Conservation (phyloP, 2,888 invertebrate species). For the Cerastoderma edule region DNA sequence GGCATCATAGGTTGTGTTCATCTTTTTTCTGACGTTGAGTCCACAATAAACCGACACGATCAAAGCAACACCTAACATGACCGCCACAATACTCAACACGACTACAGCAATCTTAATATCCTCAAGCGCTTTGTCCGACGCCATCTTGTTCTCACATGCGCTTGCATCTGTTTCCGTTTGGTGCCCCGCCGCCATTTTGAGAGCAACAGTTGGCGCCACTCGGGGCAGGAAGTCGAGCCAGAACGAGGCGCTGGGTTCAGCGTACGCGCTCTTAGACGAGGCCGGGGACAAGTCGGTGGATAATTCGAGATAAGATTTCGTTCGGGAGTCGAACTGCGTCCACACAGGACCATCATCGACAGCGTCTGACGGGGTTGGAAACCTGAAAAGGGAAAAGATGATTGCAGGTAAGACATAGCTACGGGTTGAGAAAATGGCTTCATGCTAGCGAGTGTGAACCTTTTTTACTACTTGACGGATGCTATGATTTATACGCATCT, state of each 20-base stretch:
- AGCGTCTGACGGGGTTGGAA: background rate
- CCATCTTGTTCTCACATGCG: constrained; percentile 14
- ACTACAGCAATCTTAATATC: background rate
- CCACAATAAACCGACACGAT: constrained; percentile 16
- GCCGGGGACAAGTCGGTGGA: constrained; percentile 19
- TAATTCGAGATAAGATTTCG: constrained; percentile 24
- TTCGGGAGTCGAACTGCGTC: constrained; percentile 6
- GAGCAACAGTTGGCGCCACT: background rate
- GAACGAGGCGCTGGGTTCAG: constrained; percentile 32
- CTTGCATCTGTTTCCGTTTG: background rate
- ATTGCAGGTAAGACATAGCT: no score
- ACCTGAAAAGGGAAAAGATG: constrained; percentile 3
- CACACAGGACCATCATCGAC: constrained; percentile 1
- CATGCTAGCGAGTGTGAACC: no score
- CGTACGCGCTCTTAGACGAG: constrained; percentile 13
- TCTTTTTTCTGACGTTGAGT: background rate
- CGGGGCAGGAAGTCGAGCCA: constrained; percentile 34
- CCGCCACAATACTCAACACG: constrained; percentile 16
- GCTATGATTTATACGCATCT: no score
- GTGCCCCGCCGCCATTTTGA: background rate
- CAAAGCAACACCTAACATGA: constrained; percentile 2
- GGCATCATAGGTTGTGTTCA: constrained; percentile 12
- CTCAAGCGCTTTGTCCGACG: background rate
- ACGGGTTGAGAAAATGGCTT: no score
- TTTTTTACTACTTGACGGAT: no score